phyloP scores from a whole-genome alignment of 2,797 vertebrate genomes.

The Anisognathus igniventris region DNA sequence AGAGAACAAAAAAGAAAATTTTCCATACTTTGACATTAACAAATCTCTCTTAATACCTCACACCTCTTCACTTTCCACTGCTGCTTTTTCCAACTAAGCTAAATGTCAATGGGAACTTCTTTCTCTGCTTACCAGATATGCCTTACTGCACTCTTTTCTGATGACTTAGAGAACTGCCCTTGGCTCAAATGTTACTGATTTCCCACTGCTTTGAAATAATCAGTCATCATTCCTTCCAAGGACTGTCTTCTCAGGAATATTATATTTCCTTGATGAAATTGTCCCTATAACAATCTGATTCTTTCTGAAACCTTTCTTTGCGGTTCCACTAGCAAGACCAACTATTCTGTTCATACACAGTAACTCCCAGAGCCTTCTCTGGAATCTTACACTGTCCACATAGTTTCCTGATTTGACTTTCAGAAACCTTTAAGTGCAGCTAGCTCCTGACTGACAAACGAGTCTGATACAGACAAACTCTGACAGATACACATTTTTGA shows the following conservation, averaged over 20 bases:
- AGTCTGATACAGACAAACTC: background rate
- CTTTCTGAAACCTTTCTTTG: background rate
- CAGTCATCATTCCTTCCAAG: background rate
- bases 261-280: background rate
- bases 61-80: constrained; percentile 28
- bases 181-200: background rate
- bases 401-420: background rate
- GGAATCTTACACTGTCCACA: background rate
- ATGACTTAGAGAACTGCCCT: background rate
- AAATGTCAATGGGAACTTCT: constrained; percentile 21
- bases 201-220: background rate
- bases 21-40: constrained; percentile 17
- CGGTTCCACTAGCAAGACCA: background rate
- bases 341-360: background rate
- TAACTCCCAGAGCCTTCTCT: background rate
- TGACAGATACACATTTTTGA: background rate
- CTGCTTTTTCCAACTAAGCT: constrained; percentile 5
- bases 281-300: background rate
- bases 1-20: background rate
- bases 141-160: background rate
- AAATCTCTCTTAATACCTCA: constrained; percentile 1
- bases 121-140: background rate
- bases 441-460: background rate
- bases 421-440: background rate
- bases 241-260: background rate